Evolutionary conservation across 2,797 vertebrate species (phyloP).

Genomic region (Enteromius thamalakanensis): DNA sequence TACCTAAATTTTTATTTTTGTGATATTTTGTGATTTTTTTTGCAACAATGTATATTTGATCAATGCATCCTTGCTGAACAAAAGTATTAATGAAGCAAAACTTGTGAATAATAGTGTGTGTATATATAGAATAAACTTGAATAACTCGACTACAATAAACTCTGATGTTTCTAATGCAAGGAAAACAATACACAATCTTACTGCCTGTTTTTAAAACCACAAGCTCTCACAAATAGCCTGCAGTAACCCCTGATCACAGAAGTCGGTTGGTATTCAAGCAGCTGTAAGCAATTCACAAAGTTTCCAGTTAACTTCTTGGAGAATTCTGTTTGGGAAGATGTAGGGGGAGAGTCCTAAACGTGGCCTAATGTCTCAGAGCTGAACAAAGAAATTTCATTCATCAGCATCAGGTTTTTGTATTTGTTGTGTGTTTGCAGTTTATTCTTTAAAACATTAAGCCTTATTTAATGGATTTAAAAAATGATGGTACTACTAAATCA

Average conservation of each 20-base stretch:
- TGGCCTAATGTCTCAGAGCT: neutral
- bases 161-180: slow-evolving; percentile 10
- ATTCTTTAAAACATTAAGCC: neutral
- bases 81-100: neutral
- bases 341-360: neutral
- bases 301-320: slow-evolving; percentile 1
- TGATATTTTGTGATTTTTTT: neutral
- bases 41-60: neutral
- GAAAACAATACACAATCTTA: neutral
- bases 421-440: neutral
- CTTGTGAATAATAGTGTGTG: neutral
- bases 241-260: slow-evolving; percentile 9
- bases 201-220: slow-evolving; percentile 24
- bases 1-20: too few relatives aligned
- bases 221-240: slow-evolving; percentile 18
- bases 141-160: too few relatives aligned
- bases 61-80: neutral
- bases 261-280: neutral
- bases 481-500: neutral
- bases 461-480: neutral
- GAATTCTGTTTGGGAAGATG: neutral
- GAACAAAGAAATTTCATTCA: neutral
- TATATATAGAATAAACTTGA: neutral
- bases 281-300: slow-evolving; percentile 16
- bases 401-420: neutral